Evolutionary conservation across 2,113 vertebrate species (phyloP).

Genomic region (Eurypyga helias): DNA sequence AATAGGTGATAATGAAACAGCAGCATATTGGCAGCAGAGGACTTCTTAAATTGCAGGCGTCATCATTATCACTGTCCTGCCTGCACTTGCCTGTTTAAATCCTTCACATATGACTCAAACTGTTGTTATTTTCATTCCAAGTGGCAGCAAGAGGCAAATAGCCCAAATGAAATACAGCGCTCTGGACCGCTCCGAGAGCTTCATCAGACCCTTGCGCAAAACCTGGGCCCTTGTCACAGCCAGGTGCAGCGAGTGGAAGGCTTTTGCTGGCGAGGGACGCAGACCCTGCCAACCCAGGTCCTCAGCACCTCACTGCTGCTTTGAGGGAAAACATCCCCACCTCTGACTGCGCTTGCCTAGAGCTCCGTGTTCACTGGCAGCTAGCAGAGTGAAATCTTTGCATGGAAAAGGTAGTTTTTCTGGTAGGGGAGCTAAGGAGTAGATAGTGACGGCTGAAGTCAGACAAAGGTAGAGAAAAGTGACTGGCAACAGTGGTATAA

Average conservation of each 20-base stretch:
- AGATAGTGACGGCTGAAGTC: neutral
- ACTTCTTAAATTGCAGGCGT: neutral
- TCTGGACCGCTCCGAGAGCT: neutral
- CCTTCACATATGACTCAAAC: neutral
- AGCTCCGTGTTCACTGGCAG: neutral
- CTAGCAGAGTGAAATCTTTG: neutral
- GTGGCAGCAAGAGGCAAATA: neutral
- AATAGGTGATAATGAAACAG: conserved; percentile 74
- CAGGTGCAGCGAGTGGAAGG: neutral
- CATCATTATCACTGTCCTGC: conserved; percentile 57
- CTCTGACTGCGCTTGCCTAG: neutral
- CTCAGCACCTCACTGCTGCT: neutral
- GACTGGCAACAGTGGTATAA: neutral
- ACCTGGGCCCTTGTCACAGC: neutral
- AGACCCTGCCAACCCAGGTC: neutral
- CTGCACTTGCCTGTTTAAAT: conserved; percentile 45
- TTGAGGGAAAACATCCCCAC: fast-evolving
- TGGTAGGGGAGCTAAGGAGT: neutral
- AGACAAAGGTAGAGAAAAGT: neutral
- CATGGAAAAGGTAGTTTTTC: neutral
- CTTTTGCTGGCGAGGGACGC: neutral
- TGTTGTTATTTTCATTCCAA: neutral
- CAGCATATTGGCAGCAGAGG: neutral
- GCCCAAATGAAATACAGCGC: neutral
- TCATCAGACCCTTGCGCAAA: neutral